Evolutionary conservation across 1,140 invertebrate genomes (phyloP), one percentile per base, ranked within the genome.

Genomic region (Euwallacea similis): DNA sequence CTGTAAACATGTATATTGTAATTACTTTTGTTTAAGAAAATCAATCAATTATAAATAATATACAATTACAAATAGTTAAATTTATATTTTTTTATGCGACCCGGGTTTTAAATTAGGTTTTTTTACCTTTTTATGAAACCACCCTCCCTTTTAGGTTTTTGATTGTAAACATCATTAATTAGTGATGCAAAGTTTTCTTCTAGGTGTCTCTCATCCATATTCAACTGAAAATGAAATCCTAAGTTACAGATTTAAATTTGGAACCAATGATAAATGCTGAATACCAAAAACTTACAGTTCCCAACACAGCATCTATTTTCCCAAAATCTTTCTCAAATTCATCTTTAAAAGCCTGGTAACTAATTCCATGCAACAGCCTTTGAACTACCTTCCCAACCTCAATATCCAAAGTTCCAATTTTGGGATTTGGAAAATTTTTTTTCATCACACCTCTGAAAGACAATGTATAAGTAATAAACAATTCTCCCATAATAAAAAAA

Each of bases 301-400:
- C 93, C 77, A 94, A 83, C 15, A 84, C 79, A 9, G 89, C 81
- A 63, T 88, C 83, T 50, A 91, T 85, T 43, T 80, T 79, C 2
- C 89, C 92, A 83, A 88, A 94, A 79, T 90, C 87, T 73, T 86
- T 84, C 77, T 91, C 87, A 71, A 84, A 74, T 62, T 88, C 86
- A 80, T 93, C 89, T 74, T 87, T 88, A 7, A 77, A 66, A 0
- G 87, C 87, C 50, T 79, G 83, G 78, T 91, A 93, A 71, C 86
- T 86, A 11, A 94, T 83, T 11, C 91, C 91, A 68, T 86, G 81
- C 2, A 86, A 79, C 73, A 90, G 91, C 73, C 85, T 87, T 11
- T 79, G 79, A 42, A 94, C 86, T 71, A 90, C 80, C 16, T 77
- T 80, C 0, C 74, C 76, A 2, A 94, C 80, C 81, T 94, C 84